Percentiles rank a stretch among this genome's conserved stretches.
Conservation (phyloP, 2,797 vertebrate genomes). For the Adelosebastes latens region DNA sequence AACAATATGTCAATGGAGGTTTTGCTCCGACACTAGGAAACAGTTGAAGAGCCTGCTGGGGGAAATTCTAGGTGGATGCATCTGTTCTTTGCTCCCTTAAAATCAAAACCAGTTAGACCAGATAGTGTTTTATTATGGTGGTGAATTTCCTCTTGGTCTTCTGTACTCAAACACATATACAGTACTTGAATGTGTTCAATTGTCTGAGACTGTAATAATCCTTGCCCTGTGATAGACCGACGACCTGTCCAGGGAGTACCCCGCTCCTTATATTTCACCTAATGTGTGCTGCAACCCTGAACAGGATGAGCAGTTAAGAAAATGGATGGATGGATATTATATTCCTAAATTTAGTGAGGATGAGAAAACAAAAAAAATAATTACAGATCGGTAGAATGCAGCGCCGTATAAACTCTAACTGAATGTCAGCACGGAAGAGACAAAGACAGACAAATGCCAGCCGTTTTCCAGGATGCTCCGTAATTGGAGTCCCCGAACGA, state of each 20-base stretch:
- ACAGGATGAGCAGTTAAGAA: slow-evolving; percentile 30
- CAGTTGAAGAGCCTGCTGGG: too few relatives aligned
- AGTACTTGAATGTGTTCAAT: slow-evolving; percentile 11
- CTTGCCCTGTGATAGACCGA: slow-evolving; percentile 5
- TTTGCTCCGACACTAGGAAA: too few relatives aligned
- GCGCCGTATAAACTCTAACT: slow-evolving; percentile 50
- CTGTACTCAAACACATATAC: neutral
- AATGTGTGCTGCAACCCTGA: slow-evolving; percentile 28
- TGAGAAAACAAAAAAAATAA: slow-evolving; percentile 50
- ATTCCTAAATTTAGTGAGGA: slow-evolving; percentile 37
- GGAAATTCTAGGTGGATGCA: too few relatives aligned
- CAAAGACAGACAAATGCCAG: slow-evolving; percentile 64
- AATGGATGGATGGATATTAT: slow-evolving; percentile 36
- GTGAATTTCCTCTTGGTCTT: neutral
- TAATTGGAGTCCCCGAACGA: slow-evolving; percentile 76
- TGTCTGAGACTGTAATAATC: slow-evolving; percentile 21
- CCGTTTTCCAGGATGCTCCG: slow-evolving; percentile 56
- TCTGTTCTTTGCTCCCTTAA: neutral
- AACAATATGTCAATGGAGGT: too few relatives aligned
- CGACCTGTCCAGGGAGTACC: neutral
- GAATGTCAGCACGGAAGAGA: slow-evolving; percentile 63
- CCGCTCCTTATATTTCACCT: neutral
- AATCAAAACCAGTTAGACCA: neutral
- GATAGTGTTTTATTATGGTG: neutral
- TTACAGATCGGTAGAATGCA: slow-evolving; percentile 36